Conservation (phyloP, 2,888 invertebrate species). For the Ferrisia virgata region DNA sequence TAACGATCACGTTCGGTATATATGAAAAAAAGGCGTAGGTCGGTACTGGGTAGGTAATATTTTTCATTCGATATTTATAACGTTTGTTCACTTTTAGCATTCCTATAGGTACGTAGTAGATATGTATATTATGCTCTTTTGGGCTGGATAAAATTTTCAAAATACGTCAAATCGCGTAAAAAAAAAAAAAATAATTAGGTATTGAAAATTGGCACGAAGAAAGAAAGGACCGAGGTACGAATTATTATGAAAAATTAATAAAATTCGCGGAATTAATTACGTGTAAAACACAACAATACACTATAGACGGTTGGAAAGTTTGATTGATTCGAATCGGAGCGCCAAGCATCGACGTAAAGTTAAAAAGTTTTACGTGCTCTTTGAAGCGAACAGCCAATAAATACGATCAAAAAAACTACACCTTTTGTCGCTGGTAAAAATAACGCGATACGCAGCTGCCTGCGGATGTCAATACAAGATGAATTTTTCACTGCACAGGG, state of each 20-base stretch:
- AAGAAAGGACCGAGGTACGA: background rate
- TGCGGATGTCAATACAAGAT: background rate
- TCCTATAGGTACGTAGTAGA: too few species aligned
- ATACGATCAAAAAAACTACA: background rate
- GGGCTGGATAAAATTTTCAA: background rate
- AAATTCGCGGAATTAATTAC: background rate
- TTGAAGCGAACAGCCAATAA: background rate
- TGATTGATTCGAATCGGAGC: background rate
- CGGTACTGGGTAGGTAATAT: too few species aligned
- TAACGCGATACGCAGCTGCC: background rate
- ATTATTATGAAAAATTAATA: background rate
- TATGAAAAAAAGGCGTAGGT: too few species aligned
- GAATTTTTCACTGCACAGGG: background rate
- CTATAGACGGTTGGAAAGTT: constrained; percentile 15
- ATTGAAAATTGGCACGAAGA: too few species aligned
- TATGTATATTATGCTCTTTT: too few species aligned
- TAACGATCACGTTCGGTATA: too few species aligned
- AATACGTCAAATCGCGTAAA: background rate
- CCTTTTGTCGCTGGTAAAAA: constrained; percentile 3
- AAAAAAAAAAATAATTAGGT: background rate
- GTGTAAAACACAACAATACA: constrained; percentile 9
- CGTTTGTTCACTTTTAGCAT: too few species aligned
- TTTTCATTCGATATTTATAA: too few species aligned
- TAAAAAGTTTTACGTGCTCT: background rate
- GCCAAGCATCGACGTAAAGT: background rate